Evolutionary conservation across 2,888 invertebrate species (phyloP), one percentile per base, ranked within the genome.

Genomic region (Heliconius sara): DNA sequence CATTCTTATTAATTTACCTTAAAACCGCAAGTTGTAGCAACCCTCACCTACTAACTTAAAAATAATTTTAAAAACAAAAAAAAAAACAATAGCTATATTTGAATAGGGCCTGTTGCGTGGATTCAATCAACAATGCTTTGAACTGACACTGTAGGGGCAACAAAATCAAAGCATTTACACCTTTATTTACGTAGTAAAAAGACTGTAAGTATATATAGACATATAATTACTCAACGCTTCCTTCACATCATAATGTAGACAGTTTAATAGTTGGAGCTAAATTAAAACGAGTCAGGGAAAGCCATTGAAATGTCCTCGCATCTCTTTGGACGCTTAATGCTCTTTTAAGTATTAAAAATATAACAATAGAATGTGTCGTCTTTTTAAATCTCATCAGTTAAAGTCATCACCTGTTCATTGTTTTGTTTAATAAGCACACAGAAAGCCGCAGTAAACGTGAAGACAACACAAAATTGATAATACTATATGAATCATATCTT

Each of bases 121-220:
- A 91, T 92, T 91, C 88, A 91, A 91, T 92, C 90, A 89, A 93
- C 92, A 92, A 92, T 90, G 86, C 88, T 84, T 86, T 84, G 85
- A 84, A 83, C 77, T 19, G 65, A 74, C 57, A 77, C 57, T 60
- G 27, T 68, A 73, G 73, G 77, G 67, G 66, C 73, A 60, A 73
- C 66, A n/a, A 39, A 25, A 73, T 39, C 65, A 65, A 43, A 22
- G 65, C 65, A 81, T 77, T 79, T 73, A 71, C 25, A 71, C 70
- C 82, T 73, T 72, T 81, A 83, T 52, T 0, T 6, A 3, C 16
- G 43, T 43, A 57, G 70, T 16, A 16, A 60, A 25, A 81, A 79
- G 43, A 60, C 65, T 39, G 16, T 34, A 65, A 66, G 63, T 74
- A 39, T 68, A 39, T 68, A 39, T 22, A 10, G 9, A 76, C 39